A percentile compares a stretch with the other conserved stretches of the same genome.
Conservation (phyloP, 2,888 invertebrate genomes). For the Monoplex corrugatus region DNA sequence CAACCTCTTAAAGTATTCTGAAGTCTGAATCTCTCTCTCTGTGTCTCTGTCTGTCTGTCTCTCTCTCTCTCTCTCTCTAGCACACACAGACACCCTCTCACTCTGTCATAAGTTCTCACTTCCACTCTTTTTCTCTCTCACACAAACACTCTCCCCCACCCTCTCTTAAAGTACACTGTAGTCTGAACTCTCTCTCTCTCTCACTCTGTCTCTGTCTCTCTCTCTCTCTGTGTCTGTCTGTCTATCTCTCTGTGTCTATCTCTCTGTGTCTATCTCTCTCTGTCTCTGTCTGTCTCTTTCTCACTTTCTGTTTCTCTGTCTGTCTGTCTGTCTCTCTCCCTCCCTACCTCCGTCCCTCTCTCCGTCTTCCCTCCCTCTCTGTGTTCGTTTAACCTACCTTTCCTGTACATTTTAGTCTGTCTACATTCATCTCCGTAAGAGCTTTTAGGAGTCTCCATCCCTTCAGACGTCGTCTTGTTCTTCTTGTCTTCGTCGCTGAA, state of each 20-base stretch:
- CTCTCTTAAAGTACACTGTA: too few relatives aligned
- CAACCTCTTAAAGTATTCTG: too few relatives aligned
- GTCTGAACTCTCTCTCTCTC: not conserved
- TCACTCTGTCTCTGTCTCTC: not conserved
- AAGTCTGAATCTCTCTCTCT: not conserved
- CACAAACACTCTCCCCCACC: not conserved
- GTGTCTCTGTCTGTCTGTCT: not conserved
- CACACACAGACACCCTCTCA: too few relatives aligned
- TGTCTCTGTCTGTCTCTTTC: not conserved
- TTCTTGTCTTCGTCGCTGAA: too few relatives aligned
- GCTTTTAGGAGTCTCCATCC: too few relatives aligned
- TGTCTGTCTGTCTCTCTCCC: slow-evolving; percentile 17
- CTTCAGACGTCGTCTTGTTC: too few relatives aligned
- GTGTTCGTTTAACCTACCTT: not conserved
- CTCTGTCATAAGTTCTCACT: not conserved
- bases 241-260: too few relatives aligned
- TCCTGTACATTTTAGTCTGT: not conserved
- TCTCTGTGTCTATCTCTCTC: too few relatives aligned
- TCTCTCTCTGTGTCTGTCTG: not conserved
- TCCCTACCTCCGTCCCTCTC: not conserved
- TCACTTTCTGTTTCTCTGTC: not conserved
- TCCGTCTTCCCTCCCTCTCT: not conserved
- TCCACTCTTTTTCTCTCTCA: not conserved
- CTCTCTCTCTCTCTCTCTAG: not conserved
- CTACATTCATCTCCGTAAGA: too few relatives aligned